Evolutionary conservation across 2,888 invertebrate species (phyloP), one percentile per base, ranked within the genome.

Genomic region (Drosophila engyochracea): DNA sequence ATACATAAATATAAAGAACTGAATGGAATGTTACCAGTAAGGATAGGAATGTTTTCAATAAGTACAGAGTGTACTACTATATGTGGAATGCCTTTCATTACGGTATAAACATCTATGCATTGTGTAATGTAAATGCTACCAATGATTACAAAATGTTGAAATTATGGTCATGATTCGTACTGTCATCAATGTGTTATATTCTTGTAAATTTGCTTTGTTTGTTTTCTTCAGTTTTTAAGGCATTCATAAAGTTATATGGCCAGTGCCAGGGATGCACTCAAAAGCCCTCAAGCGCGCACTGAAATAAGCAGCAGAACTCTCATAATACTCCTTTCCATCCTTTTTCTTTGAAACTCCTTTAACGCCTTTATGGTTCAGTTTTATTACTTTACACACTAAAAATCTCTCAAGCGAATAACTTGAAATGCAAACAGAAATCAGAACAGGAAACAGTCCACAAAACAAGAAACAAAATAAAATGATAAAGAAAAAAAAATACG

Each of bases 391-490:
- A 76, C 78, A 76, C 75, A 69, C 70, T 67, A 70, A 75, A 71
- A 88, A 73, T 86, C 85, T 85, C 74, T 85, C 75, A 75, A 67
- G 83, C 85, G 76, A 69, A 75, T 83, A 85, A 83, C 86, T 85
- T 88, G 71, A 78, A 85, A 88, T 88, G 84, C 81, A 88, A 88
- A 86, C 85, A 85, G 86, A 85, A 85, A 89, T 85, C 89, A 85
- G 89, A 70, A 74, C 84, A 82, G 89, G 82, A 83, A 86, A 69
- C 70, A 57, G 53, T 60, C 28, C 47, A 67, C 70, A 75, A 76
- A 47, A 78, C 59, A 63, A 57, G 47, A 41, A 41, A 57, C n/a
- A 16, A 35, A 39, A 44, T 41, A 73, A 70, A 70, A 74, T 70
- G 68, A 74, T 58, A 65, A 78, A 76, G 4, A 16, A 10, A 35